These are phyloP conservation scores for Notospermus geniculatus DNA, from an alignment of 1,140 invertebrate genomes.

Conservation along the genomic window DNA sequence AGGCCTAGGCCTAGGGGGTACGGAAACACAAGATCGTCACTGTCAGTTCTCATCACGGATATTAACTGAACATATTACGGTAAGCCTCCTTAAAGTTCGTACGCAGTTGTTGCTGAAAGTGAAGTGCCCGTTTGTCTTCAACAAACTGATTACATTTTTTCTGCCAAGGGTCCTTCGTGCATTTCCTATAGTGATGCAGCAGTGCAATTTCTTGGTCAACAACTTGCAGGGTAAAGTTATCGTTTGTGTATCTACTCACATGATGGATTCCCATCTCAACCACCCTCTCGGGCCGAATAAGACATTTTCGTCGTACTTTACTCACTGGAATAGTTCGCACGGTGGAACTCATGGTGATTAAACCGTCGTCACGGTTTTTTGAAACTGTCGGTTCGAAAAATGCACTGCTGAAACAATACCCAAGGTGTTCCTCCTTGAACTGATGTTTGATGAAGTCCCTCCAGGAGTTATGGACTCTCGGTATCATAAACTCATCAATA, in stretches of 20 bases:
- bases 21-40: too few species aligned
- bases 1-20: too few species aligned
- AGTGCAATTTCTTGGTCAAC: slow-evolving; percentile 4
- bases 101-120: too few species aligned
- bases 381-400: slow-evolving; percentile 9
- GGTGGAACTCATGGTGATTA: slow-evolving; percentile 6
- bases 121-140: too few species aligned
- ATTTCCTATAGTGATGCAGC: slow-evolving; percentile 17
- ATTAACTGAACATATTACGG: too few species aligned
- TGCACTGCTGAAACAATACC: slow-evolving; percentile 14
- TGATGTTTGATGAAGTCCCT: background rate
- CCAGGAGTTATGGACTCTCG: slow-evolving; percentile 3
- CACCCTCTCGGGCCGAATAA: slow-evolving; percentile 23
- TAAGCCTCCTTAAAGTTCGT: too few species aligned
- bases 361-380: background rate
- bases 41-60: too few species aligned
- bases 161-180: background rate
- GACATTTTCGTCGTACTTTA: slow-evolving; percentile 19
- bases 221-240: background rate
- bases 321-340: slow-evolving; percentile 8
- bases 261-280: slow-evolving; percentile 31
- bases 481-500: slow-evolving; percentile 31
- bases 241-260: slow-evolving; percentile 18
- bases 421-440: background rate
- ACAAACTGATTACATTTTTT: too few species aligned